Evolutionary conservation across 1,140 invertebrate species (phyloP), one percentile per base, ranked within the genome.

Genomic region (Plutomurus gul): DNA sequence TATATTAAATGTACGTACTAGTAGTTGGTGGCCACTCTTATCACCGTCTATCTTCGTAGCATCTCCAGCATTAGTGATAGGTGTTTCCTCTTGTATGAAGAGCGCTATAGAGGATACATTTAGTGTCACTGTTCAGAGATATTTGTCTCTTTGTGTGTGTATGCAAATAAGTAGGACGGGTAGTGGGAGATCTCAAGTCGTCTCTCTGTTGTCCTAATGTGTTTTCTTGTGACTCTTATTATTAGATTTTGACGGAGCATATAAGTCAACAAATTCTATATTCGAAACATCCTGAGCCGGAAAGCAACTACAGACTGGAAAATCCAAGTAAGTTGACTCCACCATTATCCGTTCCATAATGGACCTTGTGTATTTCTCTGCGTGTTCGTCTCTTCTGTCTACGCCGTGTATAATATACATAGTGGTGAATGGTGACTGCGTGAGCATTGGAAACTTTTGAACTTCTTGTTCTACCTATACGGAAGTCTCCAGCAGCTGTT

Each of bases 201-300:
- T 18, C n/a, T n/a, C n/a, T n/a, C n/a, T 65, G 56, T 30, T 33
- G 16, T 65, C n/a, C 3, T 65, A 30, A 56, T 56, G 51, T 65
- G 39, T 36, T 65, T 11, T 33, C 11, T 7, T 40, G 22, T 40
- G 18, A 25, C 40, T 39, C 3, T 43, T 39, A 20, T 72, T 79
- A 88, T 36, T 84, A 92, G 91, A 95, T 98, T 85, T 91, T 99
- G 89, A 98, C 96, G 0, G 97, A 99, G 87, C 94, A 97, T 85
- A 96, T 99, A 80, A 95, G 93, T 75, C 95, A 97, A 86, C 95
- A 98, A 87, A 96, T 98, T 84, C 87, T 96, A 22, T 95, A 95
- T 85, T 93, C 94, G 10, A 92, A 93, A 85, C 96, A 97, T 87
- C 92, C 95, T 0, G 96, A 98, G 86, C 96, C 96, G 25, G 96